These are phyloP conservation scores for Mythimna albipuncta DNA, from an alignment of 2,888 invertebrate species.

Conservation along the genomic window DNA sequence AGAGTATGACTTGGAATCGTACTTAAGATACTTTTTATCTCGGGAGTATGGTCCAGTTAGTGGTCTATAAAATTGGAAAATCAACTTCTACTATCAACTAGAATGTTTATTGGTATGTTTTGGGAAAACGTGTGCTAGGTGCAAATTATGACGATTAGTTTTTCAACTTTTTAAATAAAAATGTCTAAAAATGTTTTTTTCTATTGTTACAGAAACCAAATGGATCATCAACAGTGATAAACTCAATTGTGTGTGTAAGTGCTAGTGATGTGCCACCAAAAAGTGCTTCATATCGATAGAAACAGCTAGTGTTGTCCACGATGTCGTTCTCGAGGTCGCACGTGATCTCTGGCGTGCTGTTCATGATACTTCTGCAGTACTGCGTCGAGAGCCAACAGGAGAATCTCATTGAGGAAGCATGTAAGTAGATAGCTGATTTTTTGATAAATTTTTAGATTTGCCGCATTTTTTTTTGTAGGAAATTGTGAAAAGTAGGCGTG, in stretches of 20 bases:
- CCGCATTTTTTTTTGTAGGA: too few species aligned
- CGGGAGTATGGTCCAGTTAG: too few species aligned
- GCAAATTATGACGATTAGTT: too few species aligned
- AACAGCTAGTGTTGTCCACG: conserved; percentile 67
- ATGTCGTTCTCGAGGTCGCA: conserved; percentile 75
- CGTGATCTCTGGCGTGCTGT: conserved; percentile 73
- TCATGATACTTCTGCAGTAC: conserved; percentile 78
- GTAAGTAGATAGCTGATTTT: conserved; percentile 70
- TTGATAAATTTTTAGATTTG: neutral
- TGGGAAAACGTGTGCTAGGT: too few species aligned
- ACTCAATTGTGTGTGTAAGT: conserved; percentile 52
- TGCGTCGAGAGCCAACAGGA: conserved; percentile 83
- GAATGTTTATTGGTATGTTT: too few species aligned
- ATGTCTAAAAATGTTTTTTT: neutral
- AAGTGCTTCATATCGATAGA: conserved; percentile 68
- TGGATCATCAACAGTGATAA: conserved; percentile 23
- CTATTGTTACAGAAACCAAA: conserved; percentile 65
- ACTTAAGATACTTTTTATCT: too few species aligned
- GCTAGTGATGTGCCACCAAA: conserved; percentile 71
- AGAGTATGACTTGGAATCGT: too few species aligned
- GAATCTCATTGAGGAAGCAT: conserved; percentile 85
- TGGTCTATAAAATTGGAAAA: too few species aligned
- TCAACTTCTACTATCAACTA: too few species aligned
- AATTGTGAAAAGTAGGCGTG: too few species aligned
- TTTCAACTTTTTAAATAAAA: too few species aligned